Evolutionary conservation across 1,140 invertebrate genomes (phyloP).

Genomic region (Eumeta japonica): DNA sequence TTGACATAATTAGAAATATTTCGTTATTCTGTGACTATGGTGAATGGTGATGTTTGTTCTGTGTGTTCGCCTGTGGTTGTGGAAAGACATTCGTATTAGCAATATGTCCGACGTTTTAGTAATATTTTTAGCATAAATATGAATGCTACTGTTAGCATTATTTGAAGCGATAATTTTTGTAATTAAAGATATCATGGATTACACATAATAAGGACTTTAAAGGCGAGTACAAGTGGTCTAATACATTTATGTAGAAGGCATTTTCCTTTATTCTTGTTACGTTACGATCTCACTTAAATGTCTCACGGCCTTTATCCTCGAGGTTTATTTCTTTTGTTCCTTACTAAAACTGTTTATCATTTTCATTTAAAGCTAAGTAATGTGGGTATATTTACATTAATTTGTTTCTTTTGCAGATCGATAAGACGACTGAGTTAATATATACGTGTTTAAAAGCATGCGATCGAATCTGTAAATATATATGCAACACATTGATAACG

Average conservation of each 20-base stretch:
- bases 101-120: conserved; percentile 57
- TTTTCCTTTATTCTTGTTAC: conserved; percentile 35
- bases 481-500: too few species aligned
- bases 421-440: conserved; percentile 43
- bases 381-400: conserved; percentile 31
- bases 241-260: conserved; percentile 27
- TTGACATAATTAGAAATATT: too few species aligned
- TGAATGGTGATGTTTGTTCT: too few species aligned
- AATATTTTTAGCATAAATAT: conserved; percentile 47
- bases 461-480: too few species aligned
- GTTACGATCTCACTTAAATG: conserved; percentile 44
- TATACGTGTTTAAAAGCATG: conserved; percentile 47
- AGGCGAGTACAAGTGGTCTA: conserved; percentile 28
- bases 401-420: conserved; percentile 50
- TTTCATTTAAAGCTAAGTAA: conserved; percentile 30
- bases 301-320: conserved; percentile 53
- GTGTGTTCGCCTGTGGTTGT: too few species aligned
- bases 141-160: conserved; percentile 16
- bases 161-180: conserved; percentile 26
- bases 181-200: conserved; percentile 37
- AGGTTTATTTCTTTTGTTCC: conserved; percentile 54
- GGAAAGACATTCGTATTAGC: too few species aligned
- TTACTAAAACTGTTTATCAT: conserved; percentile 33
- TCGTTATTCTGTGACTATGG: too few species aligned
- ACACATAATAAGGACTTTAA: conserved; percentile 36